Percentiles rank a stretch among this genome's conserved stretches.
These are phyloP conservation scores for Hycleus cichorii DNA, from an alignment of 1,140 invertebrate species.

Conservation along the genomic window DNA sequence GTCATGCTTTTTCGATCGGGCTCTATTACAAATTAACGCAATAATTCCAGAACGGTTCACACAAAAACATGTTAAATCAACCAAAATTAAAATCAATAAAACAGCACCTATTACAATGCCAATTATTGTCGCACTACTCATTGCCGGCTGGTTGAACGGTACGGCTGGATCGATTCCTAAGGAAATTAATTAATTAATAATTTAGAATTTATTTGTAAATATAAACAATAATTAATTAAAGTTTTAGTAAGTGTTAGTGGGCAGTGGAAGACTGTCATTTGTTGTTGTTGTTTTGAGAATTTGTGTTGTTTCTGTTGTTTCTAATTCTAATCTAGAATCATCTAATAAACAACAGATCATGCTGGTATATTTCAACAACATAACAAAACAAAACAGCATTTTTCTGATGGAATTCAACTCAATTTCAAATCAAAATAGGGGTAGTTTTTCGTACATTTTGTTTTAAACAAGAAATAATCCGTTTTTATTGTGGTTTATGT, in stretches of 20 bases:
- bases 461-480: slow-evolving; percentile 15
- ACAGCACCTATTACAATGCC: slow-evolving; percentile 67
- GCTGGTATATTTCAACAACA: slow-evolving; percentile 15
- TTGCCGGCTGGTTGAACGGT: slow-evolving; percentile 45
- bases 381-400: slow-evolving; percentile 15
- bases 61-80: slow-evolving; percentile 71
- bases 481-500: slow-evolving; percentile 22
- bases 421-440: too few species aligned
- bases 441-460: too few species aligned
- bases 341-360: slow-evolving; percentile 21
- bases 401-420: background rate
- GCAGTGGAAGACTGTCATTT: background rate
- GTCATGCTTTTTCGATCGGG: slow-evolving; percentile 55
- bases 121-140: slow-evolving; percentile 69
- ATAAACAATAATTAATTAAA: slow-evolving; percentile 12
- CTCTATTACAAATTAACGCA: slow-evolving; percentile 59
- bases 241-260: background rate
- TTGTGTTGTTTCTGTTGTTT: slow-evolving; percentile 4
- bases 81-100: slow-evolving; percentile 64
- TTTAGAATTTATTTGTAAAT: background rate
- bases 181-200: slow-evolving; percentile 24
- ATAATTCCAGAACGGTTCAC: slow-evolving; percentile 61
- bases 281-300: background rate
- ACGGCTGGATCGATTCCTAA: slow-evolving; percentile 53
- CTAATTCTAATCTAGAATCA: slow-evolving; percentile 5